Base-by-base conservation (phyloP, 2,797 vertebrate species). In the Hapalemur alaotrensis region DNA sequence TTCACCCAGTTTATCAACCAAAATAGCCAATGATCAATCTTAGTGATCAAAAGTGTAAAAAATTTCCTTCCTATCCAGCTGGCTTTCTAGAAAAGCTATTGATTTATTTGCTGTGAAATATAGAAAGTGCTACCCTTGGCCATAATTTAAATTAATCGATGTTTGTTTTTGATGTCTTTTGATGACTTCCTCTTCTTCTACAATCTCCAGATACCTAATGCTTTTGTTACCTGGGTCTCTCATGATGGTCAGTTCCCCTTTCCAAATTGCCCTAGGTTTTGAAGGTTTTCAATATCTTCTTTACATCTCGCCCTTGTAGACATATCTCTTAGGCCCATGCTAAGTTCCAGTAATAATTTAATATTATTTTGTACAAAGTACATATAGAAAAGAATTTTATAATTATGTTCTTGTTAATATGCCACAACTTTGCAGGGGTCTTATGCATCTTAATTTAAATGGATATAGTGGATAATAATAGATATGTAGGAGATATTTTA, bases 101-200 rank as follows among this genome's bases (percentile, higher is more conserved):
- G 89, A 95, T 86, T 92, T 61, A 59, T 83, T 97, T 93, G 35
- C n/a, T 89, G 43, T 81, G 87, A 96, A 95, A 92, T 48, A 70
- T 30, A 96, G 54, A 75, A 93, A 97, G 85, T 92, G 54, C 50
- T 92, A 43, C 11, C 12, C 0, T 93, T 85, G 78, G 43, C 54
- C 35, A 95, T 91, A 72, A 70, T 59, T 95, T 69, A 79, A 94
- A 41, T 80, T 43, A 89, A 89, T 92, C 84, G 41, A 65, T 94
- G 46, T 43, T 82, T 80, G 28, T 70, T 88, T 93, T 92, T 57
- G n/a, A 59, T 93, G 8, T 87, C 4, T 78, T 81, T 67, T 78
- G 38, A 79, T 81, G 72, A 5, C 7, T 78, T 30, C 6, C 0
- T 67, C 11, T 61, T 91, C 32, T 61, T 91, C 32, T 54, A 13